phyloP scores from a whole-genome alignment of 2,888 invertebrate species.

The Helobdella robusta region DNA sequence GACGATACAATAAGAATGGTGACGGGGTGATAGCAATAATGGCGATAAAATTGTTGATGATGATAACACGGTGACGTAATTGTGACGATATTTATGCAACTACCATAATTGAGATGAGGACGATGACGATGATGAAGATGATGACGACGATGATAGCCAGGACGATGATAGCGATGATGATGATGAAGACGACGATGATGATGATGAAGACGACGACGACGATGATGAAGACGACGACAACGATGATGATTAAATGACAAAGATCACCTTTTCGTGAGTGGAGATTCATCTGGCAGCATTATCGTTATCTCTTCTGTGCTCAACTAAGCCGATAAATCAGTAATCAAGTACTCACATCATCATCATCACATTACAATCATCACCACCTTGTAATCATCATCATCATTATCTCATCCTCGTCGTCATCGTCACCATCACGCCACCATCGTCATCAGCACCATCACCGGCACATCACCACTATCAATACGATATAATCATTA shows the following conservation, averaged over 20 bases:
- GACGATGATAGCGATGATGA: constrained; percentile 28
- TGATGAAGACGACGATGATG: constrained; percentile 27
- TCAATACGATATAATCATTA: too few species aligned
- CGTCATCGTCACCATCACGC: too few species aligned
- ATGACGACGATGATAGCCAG: constrained; percentile 26
- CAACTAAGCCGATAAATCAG: too few species aligned
- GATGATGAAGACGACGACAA: constrained; percentile 28
- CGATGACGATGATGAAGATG: constrained; percentile 28
- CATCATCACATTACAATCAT: too few species aligned
- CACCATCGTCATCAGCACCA: too few species aligned
- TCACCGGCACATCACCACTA: too few species aligned
- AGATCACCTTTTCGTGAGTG: constrained; percentile 24
- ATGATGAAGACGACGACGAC: constrained; percentile 24
- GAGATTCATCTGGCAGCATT: constrained; percentile 22
- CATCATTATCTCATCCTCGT: too few species aligned
- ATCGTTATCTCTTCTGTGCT: constrained; percentile 19
- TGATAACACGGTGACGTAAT: too few species aligned
- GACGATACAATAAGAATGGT: not conserved
- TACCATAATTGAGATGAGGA: constrained; percentile 27
- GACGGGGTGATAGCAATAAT: constrained; percentile 25
- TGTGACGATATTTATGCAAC: too few species aligned
- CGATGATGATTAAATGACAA: constrained; percentile 23
- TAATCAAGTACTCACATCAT: too few species aligned
- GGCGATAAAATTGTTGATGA: constrained; percentile 25
- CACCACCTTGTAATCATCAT: too few species aligned